Evolutionary conservation across 2,888 invertebrate genomes (phyloP), one percentile per base, ranked within the genome.

Genomic region (Tipula confusa): DNA sequence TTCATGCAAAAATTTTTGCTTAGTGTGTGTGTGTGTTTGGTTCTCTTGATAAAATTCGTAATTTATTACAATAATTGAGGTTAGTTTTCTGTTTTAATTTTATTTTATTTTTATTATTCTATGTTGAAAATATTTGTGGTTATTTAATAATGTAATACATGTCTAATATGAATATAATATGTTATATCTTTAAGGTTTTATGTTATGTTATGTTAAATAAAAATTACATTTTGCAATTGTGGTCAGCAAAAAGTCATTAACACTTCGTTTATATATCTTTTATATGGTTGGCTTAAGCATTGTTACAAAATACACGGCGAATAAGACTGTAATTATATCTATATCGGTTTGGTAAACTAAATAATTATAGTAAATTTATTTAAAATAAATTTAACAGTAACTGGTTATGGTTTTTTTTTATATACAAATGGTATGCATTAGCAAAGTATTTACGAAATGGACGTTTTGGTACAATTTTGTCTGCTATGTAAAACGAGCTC

Each of bases 41-140:
- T 64, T 64, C 64, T 24, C 64, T 64, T 64, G 64, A 64, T 64
- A 64, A 64, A 64, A 24, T 64, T n/a, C n/a, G 18, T 64, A 64
- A 64, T 64, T 64, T 64, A 64, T 64, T 64, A 64, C 11, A 64
- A 64, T 64, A 64, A 64, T 64, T 64, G 64, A 64, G 64, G 64
- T 64, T 64, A 64, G 64, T 64, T 64, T 64, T 64, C 15, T 24
- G 24, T 64, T 64, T 64, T 64, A 64, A 64, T 64, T 24, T 64
- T 64, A 24, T 24, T 64, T 64, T 64, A n/a, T n/a, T 64, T 15
- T 15, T 15, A 64, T 64, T 64, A 9, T n/a, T n/a, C n/a, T n/a
- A n/a, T n/a, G n/a, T n/a, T 64, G 11, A 64, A 64, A 1, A 43
- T 64, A 24, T 18, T 64, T 64, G 64, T 64, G 24, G 24, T 64